These are phyloP conservation scores for Bombus breviceps DNA, from an alignment of 1,140 invertebrate genomes.

Conservation along the genomic window DNA sequence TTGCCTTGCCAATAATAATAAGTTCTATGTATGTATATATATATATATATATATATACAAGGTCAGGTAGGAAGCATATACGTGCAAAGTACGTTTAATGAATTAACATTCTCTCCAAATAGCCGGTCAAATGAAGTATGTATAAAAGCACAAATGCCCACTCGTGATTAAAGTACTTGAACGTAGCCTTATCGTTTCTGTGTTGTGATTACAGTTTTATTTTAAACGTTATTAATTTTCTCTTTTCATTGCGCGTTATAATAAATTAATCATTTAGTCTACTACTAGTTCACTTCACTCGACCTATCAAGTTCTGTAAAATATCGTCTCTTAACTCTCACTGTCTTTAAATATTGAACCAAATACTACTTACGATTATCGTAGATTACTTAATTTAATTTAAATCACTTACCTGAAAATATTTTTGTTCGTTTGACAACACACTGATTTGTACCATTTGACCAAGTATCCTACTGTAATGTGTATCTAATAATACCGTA, in stretches of 20 bases:
- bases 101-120: constrained; percentile 22
- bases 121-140: background rate
- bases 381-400: no score
- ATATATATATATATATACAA: background rate
- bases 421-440: background rate
- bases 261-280: background rate
- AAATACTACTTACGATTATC: background rate
- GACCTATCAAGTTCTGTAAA: background rate
- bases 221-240: background rate
- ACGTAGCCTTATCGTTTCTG: background rate
- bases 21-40: background rate
- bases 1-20: constrained; percentile 45
- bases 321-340: background rate
- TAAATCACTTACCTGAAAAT: background rate
- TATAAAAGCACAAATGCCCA: background rate
- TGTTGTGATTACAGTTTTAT: background rate
- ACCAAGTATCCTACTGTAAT: no score
- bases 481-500: background rate
- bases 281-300: background rate
- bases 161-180: background rate
- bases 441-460: background rate
- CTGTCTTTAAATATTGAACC: background rate
- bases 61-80: background rate
- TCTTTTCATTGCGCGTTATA: background rate
- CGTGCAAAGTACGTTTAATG: constrained; percentile 9